Evolutionary conservation across 2,113 vertebrate genomes (phyloP).

Genomic region (Sebastes fasciatus): DNA sequence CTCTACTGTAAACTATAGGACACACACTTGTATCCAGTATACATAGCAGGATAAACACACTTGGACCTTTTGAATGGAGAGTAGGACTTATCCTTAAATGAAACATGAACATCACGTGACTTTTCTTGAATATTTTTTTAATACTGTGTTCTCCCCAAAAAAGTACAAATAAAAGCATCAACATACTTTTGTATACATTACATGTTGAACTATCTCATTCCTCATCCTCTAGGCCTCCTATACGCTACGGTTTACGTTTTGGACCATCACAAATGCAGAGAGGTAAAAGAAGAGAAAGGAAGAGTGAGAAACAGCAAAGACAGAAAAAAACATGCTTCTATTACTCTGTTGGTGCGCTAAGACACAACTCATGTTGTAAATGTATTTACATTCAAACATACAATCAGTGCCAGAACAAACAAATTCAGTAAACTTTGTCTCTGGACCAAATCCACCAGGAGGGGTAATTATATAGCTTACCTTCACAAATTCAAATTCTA

Average conservation of each 20-base stretch:
- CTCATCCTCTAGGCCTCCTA: conserved; percentile 60
- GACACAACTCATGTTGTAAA: conserved; percentile 81
- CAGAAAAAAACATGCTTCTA: conserved; percentile 79
- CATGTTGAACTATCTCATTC: conserved; percentile 72
- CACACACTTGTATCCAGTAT: neutral
- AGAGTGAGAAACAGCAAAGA: conserved; percentile 73
- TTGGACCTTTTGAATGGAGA: neutral
- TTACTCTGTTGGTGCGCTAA: conserved; percentile 73
- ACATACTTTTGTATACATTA: conserved; percentile 70
- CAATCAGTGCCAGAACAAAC: conserved; percentile 77
- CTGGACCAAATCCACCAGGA: conserved; percentile 50
- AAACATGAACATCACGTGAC: neutral
- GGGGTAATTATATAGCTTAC: conserved; percentile 32
- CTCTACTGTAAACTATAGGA: too few species aligned
- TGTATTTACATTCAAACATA: conserved; percentile 82
- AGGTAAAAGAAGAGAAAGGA: conserved; percentile 67
- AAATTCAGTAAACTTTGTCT: conserved; percentile 48
- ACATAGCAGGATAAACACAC: conserved; percentile 2
- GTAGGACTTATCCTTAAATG: neutral
- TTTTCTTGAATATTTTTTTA: conserved; percentile 71
- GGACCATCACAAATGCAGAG: conserved; percentile 70
- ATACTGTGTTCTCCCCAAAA: conserved; percentile 69
- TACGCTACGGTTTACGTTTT: conserved; percentile 70
- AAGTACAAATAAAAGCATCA: conserved; percentile 78
- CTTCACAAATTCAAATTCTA: conserved; percentile 42